Evolutionary conservation across 1,140 invertebrate genomes (phyloP), one percentile per base, ranked within the genome.

Genomic region (Lepidurus packardi): DNA sequence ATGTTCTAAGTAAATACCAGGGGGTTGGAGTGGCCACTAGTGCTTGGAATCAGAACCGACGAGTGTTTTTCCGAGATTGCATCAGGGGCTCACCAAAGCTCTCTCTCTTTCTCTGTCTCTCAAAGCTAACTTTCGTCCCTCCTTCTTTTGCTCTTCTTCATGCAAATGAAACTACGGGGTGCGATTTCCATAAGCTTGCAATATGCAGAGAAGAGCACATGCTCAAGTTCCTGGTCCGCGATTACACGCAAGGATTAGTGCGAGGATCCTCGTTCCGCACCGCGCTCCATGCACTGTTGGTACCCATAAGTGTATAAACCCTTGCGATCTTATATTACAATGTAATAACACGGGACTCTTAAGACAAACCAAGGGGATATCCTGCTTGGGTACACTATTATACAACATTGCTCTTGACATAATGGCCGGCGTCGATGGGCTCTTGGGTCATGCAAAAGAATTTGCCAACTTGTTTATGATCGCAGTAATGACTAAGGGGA

Each of bases 61-160:
- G 53, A 65, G 53, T 65, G 53, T 65, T 65, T 65, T 65, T 65
- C 53, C 53, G 53, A n/a, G 53, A 65, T 65, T 65, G 53, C 53
- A 65, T 21, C 53, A 13, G 13, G n/a, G 21, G 53, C 53, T 65
- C 13, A 21, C 53, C 53, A 9, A 65, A 65, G 53, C 13, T 65
- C 6, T 13, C 53, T 65, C 8, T 65, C 53, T n/a, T n/a, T 1
- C 25, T 65, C 21, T 65, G 16, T 65, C 13, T 65, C 16, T 65
- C 53, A 21, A 65, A 65, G 53, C 21, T 65, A 65, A 65, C 16
- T 8, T 7, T 21, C 53, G 3, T 65, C 21, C 21, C 53, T 21
- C n/a, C n/a, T 65, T 21, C 16, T 65, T 21, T 65, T 34, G 34
- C 34, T 65, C 53, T 6, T 21, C 53, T 21, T 16, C 53, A n/a